phyloP scores from a whole-genome alignment of 1,140 invertebrate species.

The Bombus ignitus region DNA sequence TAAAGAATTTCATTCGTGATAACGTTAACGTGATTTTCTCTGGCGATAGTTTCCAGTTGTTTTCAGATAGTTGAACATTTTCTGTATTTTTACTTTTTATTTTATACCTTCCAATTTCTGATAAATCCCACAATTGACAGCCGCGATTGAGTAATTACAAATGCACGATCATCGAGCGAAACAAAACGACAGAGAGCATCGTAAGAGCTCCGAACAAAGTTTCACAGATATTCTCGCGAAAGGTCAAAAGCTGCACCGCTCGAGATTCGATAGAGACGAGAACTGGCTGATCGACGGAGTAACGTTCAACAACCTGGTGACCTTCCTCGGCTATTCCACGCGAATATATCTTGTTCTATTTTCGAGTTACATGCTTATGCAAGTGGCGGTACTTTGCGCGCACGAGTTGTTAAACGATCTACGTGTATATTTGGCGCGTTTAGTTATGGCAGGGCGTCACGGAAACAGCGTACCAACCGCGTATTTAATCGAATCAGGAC shows the following conservation, averaged over 20 bases:
- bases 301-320: conserved; percentile 64
- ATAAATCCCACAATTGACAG: too few species aligned
- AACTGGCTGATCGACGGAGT: not conserved
- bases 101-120: too few species aligned
- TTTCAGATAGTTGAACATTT: too few species aligned
- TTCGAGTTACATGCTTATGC: conserved; percentile 50
- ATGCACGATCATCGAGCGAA: too few species aligned
- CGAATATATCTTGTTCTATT: conserved; percentile 44
- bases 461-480: not conserved
- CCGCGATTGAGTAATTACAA: too few species aligned
- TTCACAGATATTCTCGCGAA: not conserved
- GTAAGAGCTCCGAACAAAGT: not conserved
- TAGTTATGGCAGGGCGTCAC: not conserved
- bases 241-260: conserved; percentile 5
- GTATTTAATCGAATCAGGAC: not conserved
- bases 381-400: conserved; percentile 34
- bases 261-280: not conserved
- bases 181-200: too few species aligned
- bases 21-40: too few species aligned
- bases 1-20: too few species aligned
- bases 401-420: not conserved
- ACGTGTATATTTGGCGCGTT: not conserved
- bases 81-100: too few species aligned
- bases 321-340: conserved; percentile 51
- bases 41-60: too few species aligned